Evolutionary conservation across 2,888 invertebrate species (phyloP).

Genomic region (Perizoma affinitatum): DNA sequence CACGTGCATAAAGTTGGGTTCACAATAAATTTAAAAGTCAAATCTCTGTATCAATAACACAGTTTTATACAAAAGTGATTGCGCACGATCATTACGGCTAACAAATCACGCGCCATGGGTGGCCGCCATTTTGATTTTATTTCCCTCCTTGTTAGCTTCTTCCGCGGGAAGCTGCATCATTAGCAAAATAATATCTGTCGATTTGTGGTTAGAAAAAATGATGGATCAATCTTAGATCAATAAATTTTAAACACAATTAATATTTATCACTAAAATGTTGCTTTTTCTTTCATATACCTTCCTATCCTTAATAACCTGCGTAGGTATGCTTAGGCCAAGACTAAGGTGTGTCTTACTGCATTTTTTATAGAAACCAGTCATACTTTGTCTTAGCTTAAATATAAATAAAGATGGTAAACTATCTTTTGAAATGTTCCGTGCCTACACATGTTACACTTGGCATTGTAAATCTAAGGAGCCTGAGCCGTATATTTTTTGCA

Average conservation of each 20-base stretch:
- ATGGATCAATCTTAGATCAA: slow-evolving; percentile 15
- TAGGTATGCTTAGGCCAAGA: too few species aligned
- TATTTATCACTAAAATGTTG: too few species aligned
- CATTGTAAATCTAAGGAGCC: background rate
- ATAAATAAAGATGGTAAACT: too few species aligned
- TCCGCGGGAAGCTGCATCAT: slow-evolving; percentile 58
- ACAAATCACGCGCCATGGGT: slow-evolving; percentile 72
- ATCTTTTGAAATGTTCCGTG: too few species aligned
- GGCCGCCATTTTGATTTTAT: slow-evolving; percentile 67
- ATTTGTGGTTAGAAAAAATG: slow-evolving; percentile 23
- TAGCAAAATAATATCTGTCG: slow-evolving; percentile 42
- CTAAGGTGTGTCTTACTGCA: too few species aligned
- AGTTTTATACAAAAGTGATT: slow-evolving; percentile 33
- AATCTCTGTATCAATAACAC: slow-evolving; percentile 21
- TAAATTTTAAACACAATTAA: too few species aligned
- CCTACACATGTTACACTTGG: background rate
- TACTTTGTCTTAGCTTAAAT: too few species aligned
- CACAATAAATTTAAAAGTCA: background rate
- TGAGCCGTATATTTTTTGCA: slow-evolving; percentile 5
- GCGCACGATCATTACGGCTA: slow-evolving; percentile 56
- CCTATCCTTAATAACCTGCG: too few species aligned
- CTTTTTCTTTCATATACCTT: too few species aligned
- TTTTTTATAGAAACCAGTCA: too few species aligned
- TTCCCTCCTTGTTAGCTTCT: slow-evolving; percentile 45
- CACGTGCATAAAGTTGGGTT: too few species aligned